Conservation (phyloP, 2,113 vertebrate genomes). For the Cervus canadensis region DNA sequence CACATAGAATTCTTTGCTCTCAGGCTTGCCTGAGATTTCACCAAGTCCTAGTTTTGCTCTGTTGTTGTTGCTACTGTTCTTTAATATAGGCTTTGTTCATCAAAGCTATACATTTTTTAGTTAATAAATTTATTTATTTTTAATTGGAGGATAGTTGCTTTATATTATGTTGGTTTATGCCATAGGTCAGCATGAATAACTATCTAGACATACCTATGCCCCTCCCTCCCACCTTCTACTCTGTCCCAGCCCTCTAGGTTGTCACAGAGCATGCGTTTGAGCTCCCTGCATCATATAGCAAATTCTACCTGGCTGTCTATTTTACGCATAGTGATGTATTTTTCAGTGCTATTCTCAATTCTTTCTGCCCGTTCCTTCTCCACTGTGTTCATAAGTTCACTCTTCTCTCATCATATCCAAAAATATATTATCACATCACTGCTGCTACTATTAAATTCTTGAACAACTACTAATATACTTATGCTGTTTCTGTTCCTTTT, state of each 20-base stretch:
- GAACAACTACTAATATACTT: not conserved
- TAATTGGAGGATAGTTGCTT: not conserved
- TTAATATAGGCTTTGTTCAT: not conserved
- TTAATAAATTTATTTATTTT: not conserved
- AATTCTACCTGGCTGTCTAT: not conserved
- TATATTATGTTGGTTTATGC: not conserved
- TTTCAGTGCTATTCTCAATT: not conserved
- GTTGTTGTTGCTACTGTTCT: not conserved
- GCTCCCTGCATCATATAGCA: accelerated
- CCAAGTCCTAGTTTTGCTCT: not conserved
- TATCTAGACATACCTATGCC: not conserved
- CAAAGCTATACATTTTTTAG: not conserved
- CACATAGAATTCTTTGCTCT: not conserved
- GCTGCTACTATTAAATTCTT: not conserved
- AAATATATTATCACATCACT: not conserved
- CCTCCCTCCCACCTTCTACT: not conserved
- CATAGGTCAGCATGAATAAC: not conserved
- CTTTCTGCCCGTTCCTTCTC: not conserved
- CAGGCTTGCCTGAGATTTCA: not conserved
- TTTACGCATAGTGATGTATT: not conserved
- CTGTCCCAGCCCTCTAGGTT: not conserved
- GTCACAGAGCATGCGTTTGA: not conserved
- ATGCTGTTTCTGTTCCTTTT: not conserved
- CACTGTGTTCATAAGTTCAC: not conserved
- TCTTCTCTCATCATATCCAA: not conserved